Percentiles rank a stretch among this genome's conserved stretches.
Evolutionary conservation across 2,113 vertebrate species (phyloP).

Genomic region (Sardina pilchardus): DNA sequence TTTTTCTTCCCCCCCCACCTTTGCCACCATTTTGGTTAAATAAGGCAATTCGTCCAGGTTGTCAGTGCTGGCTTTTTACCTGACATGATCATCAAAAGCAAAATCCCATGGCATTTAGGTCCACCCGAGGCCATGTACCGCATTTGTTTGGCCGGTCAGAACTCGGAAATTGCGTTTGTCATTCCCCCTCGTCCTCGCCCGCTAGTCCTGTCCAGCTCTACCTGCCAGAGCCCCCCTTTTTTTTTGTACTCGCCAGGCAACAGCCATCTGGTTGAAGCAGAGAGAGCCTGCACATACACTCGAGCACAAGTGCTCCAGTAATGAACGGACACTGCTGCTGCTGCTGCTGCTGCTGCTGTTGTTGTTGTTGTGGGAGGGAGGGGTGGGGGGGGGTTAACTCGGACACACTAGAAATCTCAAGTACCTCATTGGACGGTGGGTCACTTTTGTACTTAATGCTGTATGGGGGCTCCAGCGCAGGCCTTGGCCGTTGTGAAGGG

Average conservation of each 20-base stretch:
- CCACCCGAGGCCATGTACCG: not conserved
- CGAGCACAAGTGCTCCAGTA: not conserved
- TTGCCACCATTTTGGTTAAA: slow-evolving; percentile 3
- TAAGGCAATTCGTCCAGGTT: slow-evolving; percentile 10
- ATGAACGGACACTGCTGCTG: not conserved
- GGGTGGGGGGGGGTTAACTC: not conserved
- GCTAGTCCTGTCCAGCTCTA: not conserved
- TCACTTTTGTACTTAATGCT: not conserved
- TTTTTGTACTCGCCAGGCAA: not conserved
- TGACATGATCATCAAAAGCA: not conserved
- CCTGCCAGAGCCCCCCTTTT: not conserved
- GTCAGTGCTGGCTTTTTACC: slow-evolving; percentile 11
- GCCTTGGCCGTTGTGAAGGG: not conserved
- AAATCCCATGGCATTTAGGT: slow-evolving; percentile 16
- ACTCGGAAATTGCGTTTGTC: not conserved
- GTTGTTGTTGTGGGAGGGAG: not conserved
- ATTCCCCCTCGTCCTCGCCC: not conserved
- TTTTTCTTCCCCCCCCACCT: not conserved
- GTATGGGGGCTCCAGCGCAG: not conserved
- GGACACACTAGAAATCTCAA: not conserved
- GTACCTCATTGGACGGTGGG: not conserved
- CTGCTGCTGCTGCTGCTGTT: not conserved
- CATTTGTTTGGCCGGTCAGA: slow-evolving; percentile 14
- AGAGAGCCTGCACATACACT: not conserved
- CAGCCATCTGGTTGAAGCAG: not conserved